phyloP scores from a whole-genome alignment of 2,797 vertebrate genomes.

The Myiothlypis coronata region DNA sequence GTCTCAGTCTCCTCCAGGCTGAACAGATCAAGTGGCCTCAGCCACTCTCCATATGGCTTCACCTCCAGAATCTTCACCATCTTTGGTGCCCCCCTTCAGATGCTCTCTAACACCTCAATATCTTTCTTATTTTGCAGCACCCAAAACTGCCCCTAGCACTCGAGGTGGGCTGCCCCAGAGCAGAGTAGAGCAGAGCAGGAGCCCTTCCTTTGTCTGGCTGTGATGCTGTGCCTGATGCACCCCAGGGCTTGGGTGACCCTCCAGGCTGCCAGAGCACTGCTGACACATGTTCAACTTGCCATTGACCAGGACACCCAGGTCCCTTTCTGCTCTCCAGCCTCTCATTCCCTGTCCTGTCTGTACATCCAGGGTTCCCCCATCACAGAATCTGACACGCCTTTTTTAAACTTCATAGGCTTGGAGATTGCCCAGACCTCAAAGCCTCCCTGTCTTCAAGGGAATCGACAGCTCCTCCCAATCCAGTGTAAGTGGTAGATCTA shows the following conservation, averaged over 20 bases:
- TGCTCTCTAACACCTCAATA: not conserved
- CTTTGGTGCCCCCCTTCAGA: not conserved
- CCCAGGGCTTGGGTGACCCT: accelerated
- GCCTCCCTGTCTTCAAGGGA: not conserved
- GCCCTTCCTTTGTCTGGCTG: not conserved
- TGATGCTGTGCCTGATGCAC: not conserved
- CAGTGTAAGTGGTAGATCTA: not conserved
- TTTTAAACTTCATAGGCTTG: not conserved
- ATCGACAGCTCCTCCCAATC: not conserved
- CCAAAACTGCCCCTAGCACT: not conserved
- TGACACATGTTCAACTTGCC: accelerated
- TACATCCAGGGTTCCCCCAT: not conserved
- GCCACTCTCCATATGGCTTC: accelerated
- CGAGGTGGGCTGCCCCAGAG: accelerated
- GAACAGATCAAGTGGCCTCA: not conserved
- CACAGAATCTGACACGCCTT: not conserved
- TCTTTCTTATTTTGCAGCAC: accelerated
- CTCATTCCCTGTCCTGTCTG: not conserved
- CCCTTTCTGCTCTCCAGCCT: not conserved
- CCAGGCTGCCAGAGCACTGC: not conserved
- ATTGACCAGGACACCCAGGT: accelerated
- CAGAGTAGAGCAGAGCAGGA: not conserved
- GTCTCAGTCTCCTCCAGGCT: not conserved
- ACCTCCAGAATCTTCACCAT: not conserved
- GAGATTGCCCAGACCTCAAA: not conserved